Evolutionary conservation across 2,113 vertebrate genomes (phyloP).

Genomic region (Centropus unirufus): DNA sequence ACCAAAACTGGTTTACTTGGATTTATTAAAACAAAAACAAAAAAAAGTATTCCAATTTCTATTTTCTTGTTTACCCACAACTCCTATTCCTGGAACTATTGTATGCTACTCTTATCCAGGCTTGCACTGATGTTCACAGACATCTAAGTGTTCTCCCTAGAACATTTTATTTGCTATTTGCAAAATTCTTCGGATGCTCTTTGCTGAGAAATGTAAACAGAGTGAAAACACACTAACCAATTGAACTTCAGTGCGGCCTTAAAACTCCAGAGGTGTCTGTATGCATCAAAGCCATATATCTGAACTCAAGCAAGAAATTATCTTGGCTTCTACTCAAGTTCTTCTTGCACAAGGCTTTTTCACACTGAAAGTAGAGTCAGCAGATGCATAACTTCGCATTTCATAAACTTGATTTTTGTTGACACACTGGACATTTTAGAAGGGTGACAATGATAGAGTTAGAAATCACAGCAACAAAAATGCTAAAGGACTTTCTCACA

Average conservation of each 20-base stretch:
- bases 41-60: background rate
- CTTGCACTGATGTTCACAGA: background rate
- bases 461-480: background rate
- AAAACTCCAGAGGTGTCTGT: background rate
- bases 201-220: background rate
- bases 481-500: background rate
- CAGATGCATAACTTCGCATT: background rate
- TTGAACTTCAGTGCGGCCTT: background rate
- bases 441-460: background rate
- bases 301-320: background rate
- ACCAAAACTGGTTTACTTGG: background rate
- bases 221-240: background rate
- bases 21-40: background rate
- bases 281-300: background rate
- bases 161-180: background rate
- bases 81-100: background rate
- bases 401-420: background rate
- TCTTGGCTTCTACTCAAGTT: background rate
- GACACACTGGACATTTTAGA: background rate
- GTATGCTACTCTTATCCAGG: background rate
- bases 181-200: too few species aligned
- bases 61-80: background rate
- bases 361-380: background rate
- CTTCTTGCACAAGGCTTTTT: background rate
- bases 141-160: background rate